Conservation (phyloP, 2,113 vertebrate genomes). For the Seriola aureovittata region DNA sequence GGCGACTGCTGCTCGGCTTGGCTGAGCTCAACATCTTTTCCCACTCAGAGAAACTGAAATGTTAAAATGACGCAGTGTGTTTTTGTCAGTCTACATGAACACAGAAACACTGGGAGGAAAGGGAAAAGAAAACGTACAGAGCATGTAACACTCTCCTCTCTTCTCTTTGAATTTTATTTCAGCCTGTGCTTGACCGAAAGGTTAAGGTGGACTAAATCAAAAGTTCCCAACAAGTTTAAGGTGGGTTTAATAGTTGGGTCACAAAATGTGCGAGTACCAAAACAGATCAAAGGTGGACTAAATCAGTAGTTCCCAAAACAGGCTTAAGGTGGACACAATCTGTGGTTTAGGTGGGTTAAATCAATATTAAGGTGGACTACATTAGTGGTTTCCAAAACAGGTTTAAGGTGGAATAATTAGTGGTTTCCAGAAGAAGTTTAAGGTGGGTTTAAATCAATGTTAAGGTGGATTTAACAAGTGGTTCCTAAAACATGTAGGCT, state of each 20-base stretch:
- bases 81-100: constrained; percentile 5
- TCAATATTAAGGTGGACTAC: neutral
- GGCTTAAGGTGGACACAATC: neutral
- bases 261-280: neutral
- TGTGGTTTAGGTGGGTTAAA: neutral
- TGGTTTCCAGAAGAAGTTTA: too few relatives aligned
- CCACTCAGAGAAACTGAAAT: constrained; percentile 4
- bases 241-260: neutral
- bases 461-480: too few relatives aligned
- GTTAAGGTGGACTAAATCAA: neutral
- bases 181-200: neutral
- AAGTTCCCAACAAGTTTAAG: neutral
- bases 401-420: neutral
- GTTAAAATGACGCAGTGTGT: constrained; percentile 19
- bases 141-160: neutral
- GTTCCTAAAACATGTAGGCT: too few relatives aligned
- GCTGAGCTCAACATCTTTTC: constrained; percentile 43
- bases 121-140: neutral
- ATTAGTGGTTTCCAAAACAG: neutral
- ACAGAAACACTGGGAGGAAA: neutral
- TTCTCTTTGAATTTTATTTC: neutral
- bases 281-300: neutral
- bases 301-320: neutral
- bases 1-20: constrained; percentile 17
- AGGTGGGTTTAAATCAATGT: too few relatives aligned